phyloP scores from a whole-genome alignment of 2,797 vertebrate genomes.

The Danio aesculapii region DNA sequence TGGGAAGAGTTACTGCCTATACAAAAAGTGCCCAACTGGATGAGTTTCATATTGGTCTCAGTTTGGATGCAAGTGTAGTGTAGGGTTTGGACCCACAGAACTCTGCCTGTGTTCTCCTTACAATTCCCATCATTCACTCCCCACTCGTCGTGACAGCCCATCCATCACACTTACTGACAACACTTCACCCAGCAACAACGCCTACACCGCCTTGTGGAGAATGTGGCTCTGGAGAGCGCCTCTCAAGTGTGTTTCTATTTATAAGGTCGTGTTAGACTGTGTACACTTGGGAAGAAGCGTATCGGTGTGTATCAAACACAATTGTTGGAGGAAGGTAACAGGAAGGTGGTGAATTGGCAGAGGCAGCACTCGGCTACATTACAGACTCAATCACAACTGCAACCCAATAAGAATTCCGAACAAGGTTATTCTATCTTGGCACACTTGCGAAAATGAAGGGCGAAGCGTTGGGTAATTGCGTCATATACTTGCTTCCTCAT shows the following conservation, averaged over 20 bases:
- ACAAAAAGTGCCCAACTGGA: slow-evolving; percentile 9
- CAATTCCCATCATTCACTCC: slow-evolving; percentile 73
- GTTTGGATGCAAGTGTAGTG: slow-evolving; percentile 22
- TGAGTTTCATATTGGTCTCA: not conserved
- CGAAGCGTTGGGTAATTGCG: not conserved
- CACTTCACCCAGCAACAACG: slow-evolving; percentile 64
- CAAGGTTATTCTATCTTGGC: slow-evolving; percentile 20
- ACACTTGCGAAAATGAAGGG: slow-evolving; percentile 6
- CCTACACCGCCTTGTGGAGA: slow-evolving; percentile 59
- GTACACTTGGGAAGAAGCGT: slow-evolving; percentile 55
- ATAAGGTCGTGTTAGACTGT: slow-evolving; percentile 38
- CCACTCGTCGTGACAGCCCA: slow-evolving; percentile 74
- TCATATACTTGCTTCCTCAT: slow-evolving; percentile 4
- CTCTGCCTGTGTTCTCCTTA: slow-evolving; percentile 65
- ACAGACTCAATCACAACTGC: slow-evolving; percentile 26
- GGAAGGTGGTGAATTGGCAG: slow-evolving; percentile 57
- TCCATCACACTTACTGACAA: slow-evolving; percentile 78
- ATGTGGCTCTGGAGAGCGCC: slow-evolving; percentile 19
- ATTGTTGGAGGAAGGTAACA: slow-evolving; percentile 42
- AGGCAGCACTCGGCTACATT: slow-evolving; percentile 52
- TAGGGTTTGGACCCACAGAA: slow-evolving; percentile 61
- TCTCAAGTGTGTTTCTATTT: slow-evolving; percentile 38
- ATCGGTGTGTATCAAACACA: slow-evolving; percentile 41
- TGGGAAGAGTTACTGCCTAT: not conserved
- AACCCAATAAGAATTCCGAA: slow-evolving; percentile 15